Base-by-base conservation (phyloP, 2,888 invertebrate species). In the Thumatha senex region DNA sequence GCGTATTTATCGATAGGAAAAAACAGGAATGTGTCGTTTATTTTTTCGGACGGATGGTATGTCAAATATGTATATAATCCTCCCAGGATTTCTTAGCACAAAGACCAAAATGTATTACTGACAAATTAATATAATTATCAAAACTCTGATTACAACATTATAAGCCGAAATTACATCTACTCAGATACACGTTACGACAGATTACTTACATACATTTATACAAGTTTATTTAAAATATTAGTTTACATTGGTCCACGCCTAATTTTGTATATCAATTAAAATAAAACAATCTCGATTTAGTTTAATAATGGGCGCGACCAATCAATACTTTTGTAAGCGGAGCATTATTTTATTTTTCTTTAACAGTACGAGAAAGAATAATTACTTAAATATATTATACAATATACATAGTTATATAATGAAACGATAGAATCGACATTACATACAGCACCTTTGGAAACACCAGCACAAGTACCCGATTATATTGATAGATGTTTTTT, bases 231-330 rank as follows among this genome's bases (percentile, higher is more conserved):
- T 42, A 34, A 40, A 31, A 52, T 45, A 52, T 51, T 52, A 34
- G 35, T 47, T 47, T 56, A 64, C 59, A 62, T 69, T 67, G 77
- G 77, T 78, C 78, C 74, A 69, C 73, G 68, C 72, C 72, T 29
- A 53, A 64, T 56, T 41, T 24, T 54, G 35, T 53, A 56, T 50
- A 30, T 54, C 52, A 54, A 42, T 1, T 51, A 39, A 18, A 42
- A 43, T 43, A 55, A 51, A 51, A 40, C 42, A 56, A 63, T 45
- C 55, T 33, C 52, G 46, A 51, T 15, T 60, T 56, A 40, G 55
- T 61, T 39, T n/a, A 51, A 43, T 36, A 36, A 51, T 29, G 43
- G 70, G 70, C 70, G 67, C 67, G 67, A 53, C 58, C 68, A 68
- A 68, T 61, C 50, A 53, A 30, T 52, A 31, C 54, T 13, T 54